Base-by-base conservation (phyloP, 2,797 vertebrate genomes). In the Somateria mollissima region DNA sequence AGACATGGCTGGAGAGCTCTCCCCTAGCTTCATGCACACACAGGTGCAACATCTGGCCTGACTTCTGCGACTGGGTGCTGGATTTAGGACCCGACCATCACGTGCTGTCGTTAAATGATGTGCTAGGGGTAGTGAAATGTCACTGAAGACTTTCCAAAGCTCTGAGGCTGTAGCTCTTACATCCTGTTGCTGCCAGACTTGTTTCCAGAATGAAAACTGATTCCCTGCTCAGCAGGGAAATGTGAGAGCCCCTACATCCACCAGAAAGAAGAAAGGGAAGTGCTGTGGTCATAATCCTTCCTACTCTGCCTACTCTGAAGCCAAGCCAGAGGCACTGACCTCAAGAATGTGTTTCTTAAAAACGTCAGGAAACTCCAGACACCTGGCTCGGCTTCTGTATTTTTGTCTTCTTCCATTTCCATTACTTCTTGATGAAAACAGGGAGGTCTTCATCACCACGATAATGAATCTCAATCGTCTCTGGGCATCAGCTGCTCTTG, bases 101-200 rank as follows among this genome's bases (percentile, higher is more conserved):
- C 94, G 77, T 16, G 60, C 74, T 90, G 89, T 82, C 32, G 3
- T 91, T 94, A 92, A 96, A 82, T 32, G 75, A 95, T 54, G 94
- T 92, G 94, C 91, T 94, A 96, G 94, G 90, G 96, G 82, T 72
- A 83, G 60, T 94, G 95, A 94, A 96, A 92, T 94, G 95, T 84
- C 91, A 96, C 91, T 92, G 91, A 96, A 90, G 92, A 90, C 45
- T 54, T 94, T 94, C 94, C 91, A 96, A 90, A 84, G 67, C 85
- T 91, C 85, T 41, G 69, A 94, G 88, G 90, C 83, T 74, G 58
- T 17, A 84, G 80, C 67, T 94, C 81, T 62, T 45, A 74, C 77
- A 82, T 88, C 74, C 53, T 87, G 57, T 67, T 54, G 65, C 77
- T 92, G 91, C 64, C 94, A 95, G 37, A 92, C 43, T 82, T 77